Evolutionary conservation across 37 sponge, comb jelly and placozoan species (phyloP).

Genomic region (Chondrilla cf. caribensis): DNA sequence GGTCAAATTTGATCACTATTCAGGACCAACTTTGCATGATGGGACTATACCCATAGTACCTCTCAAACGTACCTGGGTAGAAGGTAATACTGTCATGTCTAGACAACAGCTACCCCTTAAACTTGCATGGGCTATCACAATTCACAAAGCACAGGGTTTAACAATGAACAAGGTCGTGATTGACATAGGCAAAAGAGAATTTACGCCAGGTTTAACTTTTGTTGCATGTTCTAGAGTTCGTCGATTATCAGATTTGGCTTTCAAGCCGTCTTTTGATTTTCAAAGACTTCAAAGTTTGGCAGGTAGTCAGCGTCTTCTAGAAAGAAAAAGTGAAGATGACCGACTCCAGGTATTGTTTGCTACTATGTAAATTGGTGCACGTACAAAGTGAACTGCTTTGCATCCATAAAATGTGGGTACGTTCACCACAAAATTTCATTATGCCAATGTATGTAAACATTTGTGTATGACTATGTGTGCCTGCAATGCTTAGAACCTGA

Average conservation of each 20-base stretch:
- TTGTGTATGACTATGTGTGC: too few relatives aligned
- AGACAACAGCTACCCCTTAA: slow-evolving; percentile 32
- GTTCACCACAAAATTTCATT: too few relatives aligned
- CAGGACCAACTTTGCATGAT: slow-evolving; percentile 45
- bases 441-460: too few relatives aligned
- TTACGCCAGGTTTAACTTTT: slow-evolving; percentile 36
- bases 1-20: slow-evolving; percentile 40
- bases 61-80: slow-evolving; percentile 23
- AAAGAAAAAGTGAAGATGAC: neutral
- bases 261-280: neutral
- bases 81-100: neutral
- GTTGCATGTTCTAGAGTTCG: slow-evolving; percentile 47
- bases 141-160: slow-evolving; percentile 50
- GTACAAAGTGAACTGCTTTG: too few relatives aligned
- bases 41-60: slow-evolving; percentile 41
- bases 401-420: too few relatives aligned
- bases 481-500: too few relatives aligned
- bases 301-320: neutral
- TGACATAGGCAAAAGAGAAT: slow-evolving; percentile 43
- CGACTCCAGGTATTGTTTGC: too few relatives aligned
- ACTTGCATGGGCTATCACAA: slow-evolving; percentile 47
- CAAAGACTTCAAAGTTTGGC: neutral
- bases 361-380: too few relatives aligned
- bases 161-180: slow-evolving; percentile 37
- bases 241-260: neutral